Evolutionary conservation across 2,888 invertebrate genomes (phyloP).

Genomic region (Cheilosia impressa): DNA sequence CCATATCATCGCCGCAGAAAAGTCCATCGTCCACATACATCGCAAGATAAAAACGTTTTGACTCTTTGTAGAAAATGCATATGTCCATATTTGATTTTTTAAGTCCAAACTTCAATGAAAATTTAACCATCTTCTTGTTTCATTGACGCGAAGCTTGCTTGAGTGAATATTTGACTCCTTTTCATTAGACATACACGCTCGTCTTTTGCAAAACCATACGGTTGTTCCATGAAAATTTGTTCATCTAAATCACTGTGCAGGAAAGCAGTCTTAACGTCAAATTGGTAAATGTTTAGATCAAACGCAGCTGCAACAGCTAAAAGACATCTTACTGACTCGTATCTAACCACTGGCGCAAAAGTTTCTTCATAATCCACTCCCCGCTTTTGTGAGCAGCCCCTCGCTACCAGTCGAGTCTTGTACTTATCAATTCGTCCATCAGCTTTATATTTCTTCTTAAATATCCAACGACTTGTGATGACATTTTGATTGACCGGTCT

Average conservation of each 20-base stretch:
- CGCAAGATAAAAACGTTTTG: conserved; percentile 63
- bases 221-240: conserved; percentile 70
- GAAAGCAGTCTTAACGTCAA: conserved; percentile 76
- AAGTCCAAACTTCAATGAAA: conserved; percentile 48
- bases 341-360: conserved; percentile 57
- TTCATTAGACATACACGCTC: conserved; percentile 65
- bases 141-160: conserved; percentile 66
- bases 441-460: conserved; percentile 46
- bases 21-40: conserved; percentile 78
- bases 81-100: conserved; percentile 58
- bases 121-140: conserved; percentile 57
- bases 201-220: conserved; percentile 64
- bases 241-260: conserved; percentile 68
- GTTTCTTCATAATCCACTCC: conserved; percentile 75
- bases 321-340: conserved; percentile 63
- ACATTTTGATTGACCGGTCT: conserved; percentile 26
- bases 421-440: conserved; percentile 54
- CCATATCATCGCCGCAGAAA: conserved; percentile 63
- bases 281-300: conserved; percentile 62
- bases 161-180: conserved; percentile 68
- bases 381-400: conserved; percentile 70
- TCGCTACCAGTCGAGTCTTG: conserved; percentile 62
- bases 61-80: conserved; percentile 54
- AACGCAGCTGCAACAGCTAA: conserved; percentile 66
- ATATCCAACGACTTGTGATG: conserved; percentile 55